phyloP scores from a whole-genome alignment of 2,113 vertebrate species.

The Pseudois nayaur region DNA sequence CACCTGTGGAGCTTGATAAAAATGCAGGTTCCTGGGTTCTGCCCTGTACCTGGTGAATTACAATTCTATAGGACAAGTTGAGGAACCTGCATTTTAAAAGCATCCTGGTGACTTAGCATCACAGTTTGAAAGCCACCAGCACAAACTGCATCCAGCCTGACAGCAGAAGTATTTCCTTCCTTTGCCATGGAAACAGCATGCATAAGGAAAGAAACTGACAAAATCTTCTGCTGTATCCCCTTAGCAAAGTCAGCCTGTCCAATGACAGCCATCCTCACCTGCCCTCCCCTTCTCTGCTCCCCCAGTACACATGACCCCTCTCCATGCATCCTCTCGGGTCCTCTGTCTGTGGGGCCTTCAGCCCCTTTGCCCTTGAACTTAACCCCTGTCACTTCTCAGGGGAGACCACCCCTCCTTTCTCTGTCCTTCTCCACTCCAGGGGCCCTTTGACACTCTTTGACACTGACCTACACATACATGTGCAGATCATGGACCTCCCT shows the following conservation, averaged over 20 bases:
- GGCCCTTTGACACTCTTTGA: neutral
- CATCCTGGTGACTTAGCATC: neutral
- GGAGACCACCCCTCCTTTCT: neutral
- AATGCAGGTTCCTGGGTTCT: neutral
- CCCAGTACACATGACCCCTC: neutral
- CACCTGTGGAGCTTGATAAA: neutral
- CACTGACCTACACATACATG: too few relatives aligned
- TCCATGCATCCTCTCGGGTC: rapidly evolving
- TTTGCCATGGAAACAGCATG: neutral
- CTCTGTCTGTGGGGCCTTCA: neutral
- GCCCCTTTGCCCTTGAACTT: neutral
- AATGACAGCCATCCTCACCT: too few relatives aligned
- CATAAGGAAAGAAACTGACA: neutral
- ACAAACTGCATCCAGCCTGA: neutral
- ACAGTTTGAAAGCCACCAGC: neutral
- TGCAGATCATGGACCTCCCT: rapidly evolving
- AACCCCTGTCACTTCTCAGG: neutral
- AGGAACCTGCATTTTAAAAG: neutral
- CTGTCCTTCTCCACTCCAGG: neutral
- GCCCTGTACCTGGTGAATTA: neutral
- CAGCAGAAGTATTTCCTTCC: neutral
- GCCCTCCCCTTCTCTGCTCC: neutral
- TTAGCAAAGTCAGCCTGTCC: neutral
- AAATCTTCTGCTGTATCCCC: neutral
- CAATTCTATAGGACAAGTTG: neutral